Base-by-base conservation (phyloP, 2,113 vertebrate species). In the Triplophysa siluroides region DNA sequence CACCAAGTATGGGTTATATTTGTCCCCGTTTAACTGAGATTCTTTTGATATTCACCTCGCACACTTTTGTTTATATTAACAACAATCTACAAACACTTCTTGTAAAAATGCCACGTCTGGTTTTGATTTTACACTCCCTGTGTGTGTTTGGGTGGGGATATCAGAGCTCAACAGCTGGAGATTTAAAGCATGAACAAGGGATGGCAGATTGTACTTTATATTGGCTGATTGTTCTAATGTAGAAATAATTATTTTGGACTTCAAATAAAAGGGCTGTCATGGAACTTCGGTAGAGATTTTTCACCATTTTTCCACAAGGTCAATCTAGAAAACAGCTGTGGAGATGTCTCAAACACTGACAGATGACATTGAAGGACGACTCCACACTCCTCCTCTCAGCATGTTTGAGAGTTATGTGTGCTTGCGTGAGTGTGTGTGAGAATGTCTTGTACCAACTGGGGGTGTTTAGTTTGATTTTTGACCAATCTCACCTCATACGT, bases 401-500 rank as follows among this genome's bases (percentile, higher is more conserved):
- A 64, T 54, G 23, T 68, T 60, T 75, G 47, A 33, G 10, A 43
- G 43, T 6, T 62, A 16, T 79, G 68, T 54, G 76, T 73, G 54
- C 50, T 23, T 61, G 26, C 70, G 73, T 81, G 16, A 64, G 43
- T 65, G 68, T 81, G 16, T 72, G 56, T 65, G 68, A 41, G 29
- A 61, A 21, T 64, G 67, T 60, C 60, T 61, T n/a, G 24, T 33
- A 14, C 56, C 75, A 3, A 45, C 58, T 43, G 52, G 7, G 70
- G 52, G 47, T 56, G 13, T 38, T 52, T 47, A 74, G 80, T 85
- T 86, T 85, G 78, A 63, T 83, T 85, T 79, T 79, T 64, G 76
- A 63, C 88, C 71, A 86, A 86, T 88, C 85, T 89, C 76, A 78
- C 58, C 67, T 83, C 82, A 84, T 77, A 79, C 78, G 86, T 83